phyloP scores from a whole-genome alignment of 1,140 invertebrate species.

The Drosophila parvula region DNA sequence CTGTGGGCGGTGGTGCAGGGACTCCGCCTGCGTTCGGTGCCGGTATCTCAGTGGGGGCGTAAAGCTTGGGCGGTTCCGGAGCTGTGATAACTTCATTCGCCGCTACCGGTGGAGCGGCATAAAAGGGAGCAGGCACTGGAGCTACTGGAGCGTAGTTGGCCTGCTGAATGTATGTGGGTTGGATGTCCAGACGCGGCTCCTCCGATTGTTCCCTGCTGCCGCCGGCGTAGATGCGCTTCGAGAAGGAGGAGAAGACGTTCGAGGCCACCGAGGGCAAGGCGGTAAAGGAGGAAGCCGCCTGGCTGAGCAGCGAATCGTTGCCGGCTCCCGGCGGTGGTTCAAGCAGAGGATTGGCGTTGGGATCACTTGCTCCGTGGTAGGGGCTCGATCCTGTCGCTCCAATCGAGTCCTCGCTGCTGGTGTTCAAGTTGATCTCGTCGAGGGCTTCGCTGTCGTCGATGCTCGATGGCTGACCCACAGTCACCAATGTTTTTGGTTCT shows the following conservation, averaged over 20 bases:
- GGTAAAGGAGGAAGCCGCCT: constrained; percentile 86
- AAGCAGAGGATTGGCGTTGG: constrained; percentile 70
- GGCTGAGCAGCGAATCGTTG: constrained; percentile 83
- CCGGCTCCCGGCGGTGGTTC: constrained; percentile 56
- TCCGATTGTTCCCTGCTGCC: constrained; percentile 49
- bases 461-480: constrained; percentile 71
- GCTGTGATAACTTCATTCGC: constrained; percentile 28
- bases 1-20: constrained; percentile 59
- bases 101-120: constrained; percentile 50
- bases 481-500: constrained; percentile 79
- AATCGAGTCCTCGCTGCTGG: constrained; percentile 62
- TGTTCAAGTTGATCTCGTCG: constrained; percentile 83
- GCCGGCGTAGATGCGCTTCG: constrained; percentile 84
- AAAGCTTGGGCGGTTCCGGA: constrained; percentile 79
- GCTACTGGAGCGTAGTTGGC: constrained; percentile 36
- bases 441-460: constrained; percentile 78
- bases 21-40: constrained; percentile 23
- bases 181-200: constrained; percentile 70
- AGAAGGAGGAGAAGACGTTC: constrained; percentile 86
- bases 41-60: constrained; percentile 74
- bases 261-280: constrained; percentile 86
- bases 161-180: constrained; percentile 73
- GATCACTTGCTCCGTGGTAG: constrained; percentile 44
- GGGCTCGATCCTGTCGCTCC: constrained; percentile 27
- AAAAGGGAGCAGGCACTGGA: constrained; percentile 53